Base-by-base conservation (phyloP, 2,888 invertebrate genomes). In the Drosophila robusta region DNA sequence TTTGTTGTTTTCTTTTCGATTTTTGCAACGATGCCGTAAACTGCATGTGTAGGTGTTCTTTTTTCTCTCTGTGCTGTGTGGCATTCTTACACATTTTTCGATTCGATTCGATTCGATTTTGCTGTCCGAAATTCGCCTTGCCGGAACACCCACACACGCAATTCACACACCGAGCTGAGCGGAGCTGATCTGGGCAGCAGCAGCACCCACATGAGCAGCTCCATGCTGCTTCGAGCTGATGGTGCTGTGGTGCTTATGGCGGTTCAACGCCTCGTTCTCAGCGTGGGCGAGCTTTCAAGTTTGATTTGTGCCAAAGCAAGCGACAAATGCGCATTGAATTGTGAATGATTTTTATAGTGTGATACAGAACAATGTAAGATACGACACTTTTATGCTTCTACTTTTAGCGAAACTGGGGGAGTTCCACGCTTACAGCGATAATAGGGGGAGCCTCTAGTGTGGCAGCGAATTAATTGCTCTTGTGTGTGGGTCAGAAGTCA, bases 221-320 rank as follows among this genome's bases (percentile, higher is more conserved):
- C 3, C 29, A 47, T 49, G 47, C 51, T 56, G 52, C 18, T 47
- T 54, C 26, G 38, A 16, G 50, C 38, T 44, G 12, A 9, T 60
- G 55, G 55, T 57, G 60, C 41, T 65, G 55, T 58, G 42, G 57
- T 67, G 45, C 29, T 52, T 39, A 24, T 47, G 45, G 42, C 71
- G 75, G 87, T 87, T 84, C 79, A 89, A 85, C 85, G 87, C 85
- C 87, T 81, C 77, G 81, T 87, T 85, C 89, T 89, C 64, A 67
- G 47, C 78, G 89, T 85, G 87, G 85, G 85, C 77, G 84, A 56
- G 24, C 32, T 50, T 78, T 87, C 84, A 88, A 87, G 87, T 85
- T 83, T 84, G 88, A 87, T 80, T 78, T 80, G 69, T 75, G 69
- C 75, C 80, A 78, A 67, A 85, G 70, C 67, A 42, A 72, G 58